Conservation (phyloP, 2,797 vertebrate species). For the Coluber constrictor region DNA sequence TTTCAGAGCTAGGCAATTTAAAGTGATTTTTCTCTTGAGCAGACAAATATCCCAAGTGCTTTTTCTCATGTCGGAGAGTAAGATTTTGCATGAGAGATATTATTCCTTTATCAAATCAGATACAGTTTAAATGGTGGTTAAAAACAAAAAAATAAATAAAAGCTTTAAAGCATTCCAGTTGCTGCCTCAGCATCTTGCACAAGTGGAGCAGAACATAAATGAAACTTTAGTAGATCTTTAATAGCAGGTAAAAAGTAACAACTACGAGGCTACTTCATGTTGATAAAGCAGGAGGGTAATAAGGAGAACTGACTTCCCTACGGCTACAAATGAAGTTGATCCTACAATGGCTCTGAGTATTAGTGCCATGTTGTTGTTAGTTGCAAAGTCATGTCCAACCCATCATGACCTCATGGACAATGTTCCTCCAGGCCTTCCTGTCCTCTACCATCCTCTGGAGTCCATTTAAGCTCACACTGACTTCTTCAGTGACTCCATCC, state of each 20-base stretch:
- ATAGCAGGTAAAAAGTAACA: not conserved
- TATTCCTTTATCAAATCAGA: constrained; percentile 48
- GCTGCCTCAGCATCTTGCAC: constrained; percentile 1
- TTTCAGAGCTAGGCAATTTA: constrained; percentile 50
- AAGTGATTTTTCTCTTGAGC: constrained; percentile 59
- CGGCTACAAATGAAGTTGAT: not conserved
- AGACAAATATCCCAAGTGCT: constrained; percentile 50
- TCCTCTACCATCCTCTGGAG: no score
- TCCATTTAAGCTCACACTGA: no score
- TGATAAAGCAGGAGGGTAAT: not conserved
- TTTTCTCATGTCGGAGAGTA: constrained; percentile 39
- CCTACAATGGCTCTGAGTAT: not conserved
- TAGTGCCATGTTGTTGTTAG: not conserved
- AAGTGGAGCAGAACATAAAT: constrained; percentile 1
- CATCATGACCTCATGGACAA: no score
- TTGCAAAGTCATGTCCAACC: no score
- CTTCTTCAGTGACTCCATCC: no score
- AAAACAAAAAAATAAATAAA: not conserved
- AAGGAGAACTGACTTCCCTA: not conserved
- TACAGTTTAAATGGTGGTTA: constrained; percentile 37
- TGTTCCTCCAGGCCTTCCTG: no score
- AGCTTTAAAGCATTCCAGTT: not conserved
- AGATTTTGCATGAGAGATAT: constrained; percentile 50
- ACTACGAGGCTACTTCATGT: not conserved
- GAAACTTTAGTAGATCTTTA: not conserved